Evolutionary conservation across 2,113 vertebrate genomes (phyloP).

Genomic region (Carlito syrichta): DNA sequence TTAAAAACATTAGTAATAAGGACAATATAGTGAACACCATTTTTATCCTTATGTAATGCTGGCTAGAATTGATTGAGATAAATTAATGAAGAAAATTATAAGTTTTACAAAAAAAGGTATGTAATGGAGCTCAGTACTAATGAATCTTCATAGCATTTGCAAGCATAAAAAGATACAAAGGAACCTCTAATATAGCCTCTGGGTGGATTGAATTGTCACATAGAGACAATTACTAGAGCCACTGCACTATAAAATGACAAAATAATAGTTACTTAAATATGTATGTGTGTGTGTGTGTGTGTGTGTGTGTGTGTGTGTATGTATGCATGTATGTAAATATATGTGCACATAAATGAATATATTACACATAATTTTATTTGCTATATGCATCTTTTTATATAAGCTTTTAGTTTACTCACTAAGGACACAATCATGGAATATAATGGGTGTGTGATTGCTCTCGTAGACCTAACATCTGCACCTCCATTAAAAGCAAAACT

Average conservation of each 20-base stretch:
- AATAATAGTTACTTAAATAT: background rate
- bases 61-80: background rate
- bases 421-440: background rate
- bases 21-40: background rate
- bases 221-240: background rate
- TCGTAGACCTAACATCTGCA: background rate
- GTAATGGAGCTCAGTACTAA: background rate
- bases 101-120: background rate
- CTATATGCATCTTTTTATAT: background rate
- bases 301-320: fast-evolving
- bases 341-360: background rate
- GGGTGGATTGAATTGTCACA: background rate
- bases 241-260: background rate
- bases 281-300: background rate
- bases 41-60: background rate
- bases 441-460: background rate
- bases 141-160: background rate
- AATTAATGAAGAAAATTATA: background rate
- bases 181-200: background rate
- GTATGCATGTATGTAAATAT: background rate
- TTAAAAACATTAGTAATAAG: background rate
- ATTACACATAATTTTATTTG: background rate
- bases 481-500: background rate
- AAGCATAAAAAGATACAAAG: background rate
- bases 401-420: background rate